Evolutionary conservation across 2,113 vertebrate genomes (phyloP).

Genomic region (Podarcis cretensis): DNA sequence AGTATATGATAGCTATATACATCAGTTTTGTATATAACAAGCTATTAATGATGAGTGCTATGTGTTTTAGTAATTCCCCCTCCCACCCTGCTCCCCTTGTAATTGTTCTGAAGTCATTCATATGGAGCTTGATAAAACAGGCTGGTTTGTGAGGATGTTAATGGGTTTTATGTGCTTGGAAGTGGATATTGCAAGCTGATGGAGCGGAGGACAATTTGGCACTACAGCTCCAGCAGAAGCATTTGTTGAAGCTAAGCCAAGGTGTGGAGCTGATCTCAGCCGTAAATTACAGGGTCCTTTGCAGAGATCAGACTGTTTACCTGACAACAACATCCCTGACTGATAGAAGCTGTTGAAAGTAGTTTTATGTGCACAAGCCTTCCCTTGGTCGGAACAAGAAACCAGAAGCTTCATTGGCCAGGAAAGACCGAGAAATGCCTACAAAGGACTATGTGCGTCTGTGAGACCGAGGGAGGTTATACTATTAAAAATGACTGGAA

Average conservation of each 20-base stretch:
- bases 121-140: conserved; percentile 73
- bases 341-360: conserved; percentile 1
- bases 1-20: conserved; percentile 59
- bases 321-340: neutral
- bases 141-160: conserved; percentile 53
- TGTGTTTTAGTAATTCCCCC: conserved; percentile 58
- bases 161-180: conserved; percentile 57
- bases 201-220: conserved; percentile 46
- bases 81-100: conserved; percentile 48
- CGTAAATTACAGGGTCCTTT: conserved; percentile 64
- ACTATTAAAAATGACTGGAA: neutral
- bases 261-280: conserved; percentile 54
- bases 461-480: neutral
- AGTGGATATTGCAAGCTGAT: conserved; percentile 70
- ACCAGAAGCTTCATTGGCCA: accelerated
- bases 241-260: conserved; percentile 47
- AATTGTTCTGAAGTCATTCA: conserved; percentile 65
- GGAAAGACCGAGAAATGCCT: neutral
- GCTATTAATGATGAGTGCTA: conserved; percentile 69
- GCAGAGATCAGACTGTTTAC: conserved; percentile 35
- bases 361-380: conserved; percentile 40
- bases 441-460: neutral
- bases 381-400: neutral
- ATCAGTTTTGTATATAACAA: conserved; percentile 65
- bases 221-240: conserved; percentile 40